Evolutionary conservation across 1,140 invertebrate species (phyloP).

Genomic region (Laodelphax striatellus): DNA sequence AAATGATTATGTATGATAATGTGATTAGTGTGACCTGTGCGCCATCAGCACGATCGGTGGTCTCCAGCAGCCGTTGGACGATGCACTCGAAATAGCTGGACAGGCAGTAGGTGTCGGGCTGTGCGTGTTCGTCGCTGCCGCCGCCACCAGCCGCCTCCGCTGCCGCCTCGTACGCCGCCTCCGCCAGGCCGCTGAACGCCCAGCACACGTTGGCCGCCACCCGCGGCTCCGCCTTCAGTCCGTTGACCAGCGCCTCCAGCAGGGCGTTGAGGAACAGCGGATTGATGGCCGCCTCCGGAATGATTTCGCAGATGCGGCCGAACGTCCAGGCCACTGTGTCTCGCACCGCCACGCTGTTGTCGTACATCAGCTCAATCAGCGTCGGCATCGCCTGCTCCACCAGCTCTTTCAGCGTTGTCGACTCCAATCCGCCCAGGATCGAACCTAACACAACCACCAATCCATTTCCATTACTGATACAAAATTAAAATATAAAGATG

Average conservation of each 20-base stretch:
- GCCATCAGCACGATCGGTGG: slow-evolving; percentile 83
- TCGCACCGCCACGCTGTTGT: slow-evolving; percentile 81
- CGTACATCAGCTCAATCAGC: slow-evolving; percentile 88
- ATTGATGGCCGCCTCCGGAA: slow-evolving; percentile 92
- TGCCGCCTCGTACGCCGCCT: slow-evolving; percentile 79
- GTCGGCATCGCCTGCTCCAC: slow-evolving; percentile 95
- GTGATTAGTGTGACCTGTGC: too few relatives aligned
- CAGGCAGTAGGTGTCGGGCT: slow-evolving; percentile 88
- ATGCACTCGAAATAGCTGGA: slow-evolving; percentile 91
- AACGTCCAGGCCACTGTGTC: slow-evolving; percentile 98
- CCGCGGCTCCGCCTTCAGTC: slow-evolving; percentile 81
- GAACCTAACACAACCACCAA: slow-evolving; percentile 41
- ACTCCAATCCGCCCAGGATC: slow-evolving; percentile 88
- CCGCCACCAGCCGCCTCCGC: slow-evolving; percentile 33
- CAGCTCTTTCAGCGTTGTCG: slow-evolving; percentile 74
- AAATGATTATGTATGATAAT: too few relatives aligned
- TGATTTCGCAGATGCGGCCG: slow-evolving; percentile 92
- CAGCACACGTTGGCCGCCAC: slow-evolving; percentile 99
- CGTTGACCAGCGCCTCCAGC: slow-evolving; percentile 79
- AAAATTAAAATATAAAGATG: too few relatives aligned
- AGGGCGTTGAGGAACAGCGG: slow-evolving; percentile 72
- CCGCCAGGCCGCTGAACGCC: slow-evolving; percentile 95
- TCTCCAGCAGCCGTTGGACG: slow-evolving; percentile 79
- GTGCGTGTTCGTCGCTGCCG: slow-evolving; percentile 50
- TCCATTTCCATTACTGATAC: too few relatives aligned